Percentiles rank a stretch among this genome's conserved stretches.
Conservation (phyloP, 2,888 invertebrate species). For the Athrips mouffetella region DNA sequence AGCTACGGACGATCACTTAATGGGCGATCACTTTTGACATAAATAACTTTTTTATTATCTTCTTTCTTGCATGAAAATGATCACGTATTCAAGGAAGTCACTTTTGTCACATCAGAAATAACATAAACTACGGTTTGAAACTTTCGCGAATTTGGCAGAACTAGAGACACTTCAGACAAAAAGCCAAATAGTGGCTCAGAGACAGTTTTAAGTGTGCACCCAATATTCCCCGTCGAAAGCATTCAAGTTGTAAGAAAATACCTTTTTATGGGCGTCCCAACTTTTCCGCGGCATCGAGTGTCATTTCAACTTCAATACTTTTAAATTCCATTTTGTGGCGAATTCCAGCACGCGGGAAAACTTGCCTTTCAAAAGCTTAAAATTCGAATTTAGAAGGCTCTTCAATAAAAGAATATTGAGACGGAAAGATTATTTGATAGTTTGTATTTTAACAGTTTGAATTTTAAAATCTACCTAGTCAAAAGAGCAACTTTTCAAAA, state of each 20-base stretch:
- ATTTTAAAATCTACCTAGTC: not conserved
- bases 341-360: slow-evolving; percentile 20
- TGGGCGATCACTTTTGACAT: no score
- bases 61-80: no score
- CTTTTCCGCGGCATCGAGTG: slow-evolving; percentile 38
- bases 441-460: no score
- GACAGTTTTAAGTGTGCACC: slow-evolving; percentile 26
- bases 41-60: no score
- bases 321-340: slow-evolving; percentile 35
- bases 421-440: no score
- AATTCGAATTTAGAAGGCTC: slow-evolving; percentile 1
- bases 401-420: not conserved
- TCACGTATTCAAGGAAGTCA: no score
- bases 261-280: slow-evolving; percentile 43
- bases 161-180: no score
- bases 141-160: no score
- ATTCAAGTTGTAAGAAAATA: slow-evolving; percentile 40
- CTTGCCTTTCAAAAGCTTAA: slow-evolving; percentile 22
- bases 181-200: not conserved
- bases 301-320: slow-evolving; percentile 46
- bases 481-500: no score
- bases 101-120: not conserved
- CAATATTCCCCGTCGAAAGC: slow-evolving; percentile 37
- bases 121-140: no score
- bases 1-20: no score